Evolutionary conservation across 2,113 vertebrate genomes (phyloP).

Genomic region (Siniperca knerii): DNA sequence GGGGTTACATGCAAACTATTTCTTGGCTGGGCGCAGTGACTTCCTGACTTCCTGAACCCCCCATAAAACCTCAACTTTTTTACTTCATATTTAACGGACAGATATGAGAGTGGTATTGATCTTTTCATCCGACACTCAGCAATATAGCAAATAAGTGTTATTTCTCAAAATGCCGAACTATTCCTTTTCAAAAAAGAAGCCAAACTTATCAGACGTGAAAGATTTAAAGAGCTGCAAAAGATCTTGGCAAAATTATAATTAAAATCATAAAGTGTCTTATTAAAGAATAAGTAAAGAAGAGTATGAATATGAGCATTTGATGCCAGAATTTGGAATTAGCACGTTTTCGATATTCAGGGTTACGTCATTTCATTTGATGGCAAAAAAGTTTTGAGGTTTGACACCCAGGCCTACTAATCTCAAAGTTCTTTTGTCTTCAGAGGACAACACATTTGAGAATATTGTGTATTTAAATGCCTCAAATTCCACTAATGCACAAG

Average conservation of each 20-base stretch:
- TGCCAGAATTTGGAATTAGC: not conserved
- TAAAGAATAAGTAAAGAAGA: not conserved
- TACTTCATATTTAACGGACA: not conserved
- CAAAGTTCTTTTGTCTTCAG: not conserved
- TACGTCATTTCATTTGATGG: not conserved
- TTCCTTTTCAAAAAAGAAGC: not conserved
- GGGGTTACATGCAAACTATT: not conserved
- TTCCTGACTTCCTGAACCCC: not conserved
- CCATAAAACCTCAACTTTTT: not conserved
- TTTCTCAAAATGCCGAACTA: not conserved
- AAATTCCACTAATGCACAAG: not conserved
- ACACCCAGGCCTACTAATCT: not conserved
- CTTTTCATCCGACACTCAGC: not conserved
- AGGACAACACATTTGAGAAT: not conserved
- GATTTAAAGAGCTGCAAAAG: not conserved
- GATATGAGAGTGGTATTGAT: not conserved
- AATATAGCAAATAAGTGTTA: not conserved
- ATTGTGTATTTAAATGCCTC: not conserved
- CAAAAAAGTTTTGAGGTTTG: not conserved
- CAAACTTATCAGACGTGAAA: not conserved
- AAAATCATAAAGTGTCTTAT: not conserved
- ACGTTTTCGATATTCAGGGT: not conserved
- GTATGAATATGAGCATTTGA: not conserved
- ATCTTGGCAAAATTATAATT: not conserved
- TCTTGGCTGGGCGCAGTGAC: not conserved